phyloP scores from a whole-genome alignment of 2,888 invertebrate species.

The Chrysolina americana region DNA sequence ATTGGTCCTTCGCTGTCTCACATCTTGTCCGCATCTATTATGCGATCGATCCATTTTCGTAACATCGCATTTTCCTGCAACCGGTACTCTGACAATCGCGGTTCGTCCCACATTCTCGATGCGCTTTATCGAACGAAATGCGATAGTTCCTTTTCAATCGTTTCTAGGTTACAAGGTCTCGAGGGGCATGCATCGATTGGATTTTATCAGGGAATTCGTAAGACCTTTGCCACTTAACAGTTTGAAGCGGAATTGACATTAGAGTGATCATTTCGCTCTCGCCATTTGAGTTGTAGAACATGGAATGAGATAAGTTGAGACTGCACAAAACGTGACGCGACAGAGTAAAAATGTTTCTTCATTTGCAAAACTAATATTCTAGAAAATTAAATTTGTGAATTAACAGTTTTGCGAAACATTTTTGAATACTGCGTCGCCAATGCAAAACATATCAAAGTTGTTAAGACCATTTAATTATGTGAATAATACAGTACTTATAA shows the following conservation, averaged over 20 bases:
- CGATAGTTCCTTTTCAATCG: constrained; percentile 25
- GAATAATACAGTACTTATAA: no score
- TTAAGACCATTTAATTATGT: no score
- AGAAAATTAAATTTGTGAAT: no score
- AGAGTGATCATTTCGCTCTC: not conserved
- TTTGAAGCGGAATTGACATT: constrained; percentile 13
- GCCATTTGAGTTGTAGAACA: not conserved
- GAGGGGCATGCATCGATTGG: constrained; percentile 18
- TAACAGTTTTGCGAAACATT: no score
- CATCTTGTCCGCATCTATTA: not conserved
- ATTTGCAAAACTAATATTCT: no score
- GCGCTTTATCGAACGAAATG: constrained; percentile 10
- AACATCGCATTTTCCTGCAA: not conserved
- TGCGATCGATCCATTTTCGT: constrained; percentile 7
- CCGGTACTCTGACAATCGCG: constrained; percentile 4
- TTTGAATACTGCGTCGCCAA: no score
- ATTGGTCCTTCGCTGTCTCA: not conserved
- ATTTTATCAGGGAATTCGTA: constrained; percentile 33
- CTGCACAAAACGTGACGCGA: not conserved
- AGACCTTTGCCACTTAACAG: constrained; percentile 29
- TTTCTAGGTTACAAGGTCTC: constrained; percentile 34
- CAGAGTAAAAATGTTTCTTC: no score
- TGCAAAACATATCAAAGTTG: no score
- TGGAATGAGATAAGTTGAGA: not conserved
- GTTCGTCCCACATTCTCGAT: constrained; percentile 25